Evolutionary conservation across 1,140 invertebrate genomes (phyloP), one percentile per base, ranked within the genome.

Genomic region (Phthorimaea operculella): DNA sequence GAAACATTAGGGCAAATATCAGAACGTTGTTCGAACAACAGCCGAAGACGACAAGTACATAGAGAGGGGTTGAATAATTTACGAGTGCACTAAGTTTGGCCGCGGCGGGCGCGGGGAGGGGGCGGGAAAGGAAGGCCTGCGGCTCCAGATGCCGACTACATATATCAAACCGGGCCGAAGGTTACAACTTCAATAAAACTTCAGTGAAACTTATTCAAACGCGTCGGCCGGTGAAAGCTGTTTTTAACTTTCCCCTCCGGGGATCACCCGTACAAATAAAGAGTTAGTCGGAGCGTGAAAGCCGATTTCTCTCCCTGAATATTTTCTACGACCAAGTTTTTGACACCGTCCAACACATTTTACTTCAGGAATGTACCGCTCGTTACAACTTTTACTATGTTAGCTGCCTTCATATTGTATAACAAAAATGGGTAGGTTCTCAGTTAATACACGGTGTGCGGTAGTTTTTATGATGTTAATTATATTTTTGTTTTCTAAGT

Each of bases 101-200:
- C 75, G 57, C 70, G 64, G 51, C 67, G 68, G 68, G 67, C 59
- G 62, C 64, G 36, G 10, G 8, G 36, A 3, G 36, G 36, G 10
- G 64, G 63, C 70, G 74, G 57, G 68, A 63, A 51, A 64, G 66
- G 68, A 65, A 57, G 62, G 3, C 36, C 3, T 3, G 4, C 4
- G 36, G 10, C 57, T 77, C 72, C 74, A 74, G 68, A 75, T 75
- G 74, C 70, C 60, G 62, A 64, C 68, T 80, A 77, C 75, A 81
- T 84, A 84, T 76, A 84, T 84, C 78, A 84, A 76, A 76, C 67
- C 59, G 70, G 9, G 60, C 66, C 76, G 71, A 77, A 84, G 76
- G 79, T 78, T 81, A 82, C 75, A 84, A 84, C 74, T 84, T 83
- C 78, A 83, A 84, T 84, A 84, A 80, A 84, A 84, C 78, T 84